These are phyloP conservation scores for Dromas ardeola DNA, from an alignment of 2,113 vertebrate species.

Conservation along the genomic window DNA sequence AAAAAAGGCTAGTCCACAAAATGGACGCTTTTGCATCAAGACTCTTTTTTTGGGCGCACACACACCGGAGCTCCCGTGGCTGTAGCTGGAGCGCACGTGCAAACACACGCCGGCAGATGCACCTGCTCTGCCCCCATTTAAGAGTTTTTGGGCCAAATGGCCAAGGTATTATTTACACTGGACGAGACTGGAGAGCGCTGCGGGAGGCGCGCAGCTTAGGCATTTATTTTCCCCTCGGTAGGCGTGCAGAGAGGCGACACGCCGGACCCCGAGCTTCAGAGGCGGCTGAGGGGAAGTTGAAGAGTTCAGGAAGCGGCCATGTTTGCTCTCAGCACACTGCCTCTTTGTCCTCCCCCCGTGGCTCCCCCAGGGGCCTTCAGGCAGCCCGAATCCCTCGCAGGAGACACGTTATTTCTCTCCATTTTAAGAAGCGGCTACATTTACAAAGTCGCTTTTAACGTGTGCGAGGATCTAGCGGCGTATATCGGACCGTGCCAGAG, in stretches of 20 bases:
- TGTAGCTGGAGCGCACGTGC: not conserved
- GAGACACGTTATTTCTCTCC: not conserved
- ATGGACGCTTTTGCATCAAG: not conserved
- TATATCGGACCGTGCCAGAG: not conserved
- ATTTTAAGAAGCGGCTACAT: not conserved
- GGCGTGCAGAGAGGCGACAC: not conserved
- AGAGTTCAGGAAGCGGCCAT: constrained; percentile 65
- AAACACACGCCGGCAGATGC: not conserved
- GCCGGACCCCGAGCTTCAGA: not conserved
- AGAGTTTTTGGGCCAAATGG: not conserved
- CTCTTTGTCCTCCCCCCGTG: constrained; percentile 53
- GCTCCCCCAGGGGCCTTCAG: not conserved
- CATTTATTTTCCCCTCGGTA: not conserved
- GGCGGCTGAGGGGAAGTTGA: constrained; percentile 42
- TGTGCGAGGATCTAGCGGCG: not conserved
- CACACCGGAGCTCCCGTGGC: fast-evolving
- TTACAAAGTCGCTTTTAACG: constrained; percentile 9
- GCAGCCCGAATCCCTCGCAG: not conserved
- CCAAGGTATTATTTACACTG: constrained; percentile 33
- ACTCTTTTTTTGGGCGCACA: not conserved
- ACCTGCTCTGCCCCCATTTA: not conserved
- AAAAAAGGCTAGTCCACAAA: not conserved
- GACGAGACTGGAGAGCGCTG: constrained; percentile 18
- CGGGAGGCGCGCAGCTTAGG: not conserved
- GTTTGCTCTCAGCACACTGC: constrained; percentile 52